Evolutionary conservation across 2,888 invertebrate species (phyloP), one percentile per base, ranked within the genome.

Genomic region (Odontothrips loti): DNA sequence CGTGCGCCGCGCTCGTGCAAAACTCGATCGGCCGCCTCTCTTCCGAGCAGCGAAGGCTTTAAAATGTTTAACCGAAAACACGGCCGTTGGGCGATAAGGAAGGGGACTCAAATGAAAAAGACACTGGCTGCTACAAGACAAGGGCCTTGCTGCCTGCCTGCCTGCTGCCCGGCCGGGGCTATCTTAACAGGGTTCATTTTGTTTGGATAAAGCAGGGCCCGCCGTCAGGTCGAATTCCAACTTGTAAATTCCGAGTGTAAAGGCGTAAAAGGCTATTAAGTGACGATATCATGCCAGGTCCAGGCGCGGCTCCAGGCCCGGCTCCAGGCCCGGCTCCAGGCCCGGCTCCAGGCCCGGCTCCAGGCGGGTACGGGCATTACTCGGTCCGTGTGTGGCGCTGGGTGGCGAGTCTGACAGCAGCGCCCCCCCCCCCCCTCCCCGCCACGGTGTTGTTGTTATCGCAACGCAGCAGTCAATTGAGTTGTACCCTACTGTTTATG

Each of bases 401-500:
- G 34, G 34, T 43, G 34, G 34, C 34, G 34, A 43, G 34, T 6
- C 34, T 43, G 34, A 43, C 34, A 43, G 34, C 34, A n/a, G n/a
- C 34, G 3, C 34, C 6, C 34, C 34, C 6, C 34, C 34, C 34
- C 34, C 6, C 34, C 34, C 34, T 43, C 34, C 34, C 34, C 34
- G 3, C 34, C 34, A 2, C 34, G 3, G 2, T 43, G 3, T 43
- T 2, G 34, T 43, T 27, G 27, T 75, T 23, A 23, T 75, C 27
- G 58, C 58, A 17, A 43, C 34, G 34, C 34, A 6, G 34, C 20
- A 58, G 58, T 58, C 58, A 58, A 58, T 58, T 58, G 58, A 58
- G 58, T 58, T 58, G 58, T 58, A 58, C 58, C 58, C 58, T 58
- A 58, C 58, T 58, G 58, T 20, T 58, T 58, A 58, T 58, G 58